Conservation (phyloP, 2,888 invertebrate species). For the Epistrophe grossulariae region DNA sequence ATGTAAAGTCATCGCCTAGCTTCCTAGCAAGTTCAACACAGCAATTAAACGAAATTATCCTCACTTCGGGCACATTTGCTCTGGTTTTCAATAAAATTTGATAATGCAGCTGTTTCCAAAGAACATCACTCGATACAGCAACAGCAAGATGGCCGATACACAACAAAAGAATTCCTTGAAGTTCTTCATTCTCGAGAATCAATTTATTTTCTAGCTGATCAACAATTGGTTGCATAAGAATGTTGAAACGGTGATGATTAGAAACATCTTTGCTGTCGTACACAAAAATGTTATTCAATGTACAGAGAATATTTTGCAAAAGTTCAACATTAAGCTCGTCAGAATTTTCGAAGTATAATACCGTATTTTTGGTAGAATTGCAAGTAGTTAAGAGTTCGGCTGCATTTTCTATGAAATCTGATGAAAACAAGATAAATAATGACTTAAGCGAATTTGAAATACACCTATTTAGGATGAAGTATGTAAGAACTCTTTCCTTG, state of each 20-base stretch:
- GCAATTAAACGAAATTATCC: constrained; percentile 89
- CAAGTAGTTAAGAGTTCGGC: constrained; percentile 89
- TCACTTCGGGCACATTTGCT: constrained; percentile 89
- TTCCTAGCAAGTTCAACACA: constrained; percentile 92
- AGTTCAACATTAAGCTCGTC: constrained; percentile 82
- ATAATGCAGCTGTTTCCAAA: constrained; percentile 96
- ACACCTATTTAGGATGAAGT: constrained; percentile 89
- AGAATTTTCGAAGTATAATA: constrained; percentile 84
- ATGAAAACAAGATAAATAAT: constrained; percentile 95
- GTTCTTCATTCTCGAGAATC: constrained; percentile 85
- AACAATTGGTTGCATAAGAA: constrained; percentile 93
- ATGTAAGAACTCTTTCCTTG: constrained; percentile 86
- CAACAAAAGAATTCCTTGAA: constrained; percentile 88
- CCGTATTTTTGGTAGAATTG: constrained; percentile 85
- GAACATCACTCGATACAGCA: constrained; percentile 92
- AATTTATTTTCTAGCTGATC: constrained; percentile 93
- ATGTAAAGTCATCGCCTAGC: constrained; percentile 94
- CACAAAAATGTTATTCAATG: constrained; percentile 90
- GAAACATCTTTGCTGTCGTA: constrained; percentile 94
- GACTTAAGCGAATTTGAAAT: constrained; percentile 93
- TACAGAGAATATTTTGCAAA: constrained; percentile 89
- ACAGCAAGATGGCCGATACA: constrained; percentile 93
- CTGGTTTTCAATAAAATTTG: constrained; percentile 95
- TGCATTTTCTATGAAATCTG: constrained; percentile 92
- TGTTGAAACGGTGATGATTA: constrained; percentile 93